These are phyloP conservation scores for Idaea biselata DNA, from an alignment of 2,888 invertebrate genomes.

Conservation along the genomic window DNA sequence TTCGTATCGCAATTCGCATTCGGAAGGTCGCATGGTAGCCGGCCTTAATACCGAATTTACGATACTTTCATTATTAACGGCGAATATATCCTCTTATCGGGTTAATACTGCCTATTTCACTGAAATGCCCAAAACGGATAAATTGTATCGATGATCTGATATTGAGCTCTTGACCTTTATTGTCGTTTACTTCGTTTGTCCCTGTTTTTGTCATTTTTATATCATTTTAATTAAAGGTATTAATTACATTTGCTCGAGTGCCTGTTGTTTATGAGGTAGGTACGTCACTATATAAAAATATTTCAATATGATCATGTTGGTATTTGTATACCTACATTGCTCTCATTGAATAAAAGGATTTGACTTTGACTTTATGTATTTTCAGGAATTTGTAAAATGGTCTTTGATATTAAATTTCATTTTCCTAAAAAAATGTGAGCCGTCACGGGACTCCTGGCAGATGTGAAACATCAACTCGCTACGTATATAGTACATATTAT, in stretches of 20 bases:
- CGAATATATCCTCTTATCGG: conserved; percentile 25
- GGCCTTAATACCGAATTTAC: conserved; percentile 44
- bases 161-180: conserved; percentile 9
- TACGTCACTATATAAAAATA: too few relatives aligned
- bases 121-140: conserved; percentile 15
- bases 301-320: too few relatives aligned
- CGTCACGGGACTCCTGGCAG: too few relatives aligned
- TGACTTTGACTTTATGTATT: too few relatives aligned
- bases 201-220: conserved; percentile 5
- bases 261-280: background rate
- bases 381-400: too few relatives aligned
- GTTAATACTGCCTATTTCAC: conserved; percentile 23
- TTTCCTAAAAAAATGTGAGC: too few relatives aligned
- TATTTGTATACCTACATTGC: too few relatives aligned
- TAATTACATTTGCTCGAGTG: conserved; percentile 5
- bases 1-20: conserved; percentile 19
- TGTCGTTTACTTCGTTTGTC: conserved; percentile 9
- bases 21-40: conserved; percentile 33
- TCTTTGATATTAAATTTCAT: too few relatives aligned
- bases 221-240: conserved; percentile 7
- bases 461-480: too few relatives aligned
- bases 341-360: too few relatives aligned
- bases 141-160: conserved; percentile 12
- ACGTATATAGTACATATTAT: too few relatives aligned
- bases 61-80: conserved; percentile 33